Conservation (phyloP, 2,113 vertebrate genomes). For the Papio anubis region DNA sequence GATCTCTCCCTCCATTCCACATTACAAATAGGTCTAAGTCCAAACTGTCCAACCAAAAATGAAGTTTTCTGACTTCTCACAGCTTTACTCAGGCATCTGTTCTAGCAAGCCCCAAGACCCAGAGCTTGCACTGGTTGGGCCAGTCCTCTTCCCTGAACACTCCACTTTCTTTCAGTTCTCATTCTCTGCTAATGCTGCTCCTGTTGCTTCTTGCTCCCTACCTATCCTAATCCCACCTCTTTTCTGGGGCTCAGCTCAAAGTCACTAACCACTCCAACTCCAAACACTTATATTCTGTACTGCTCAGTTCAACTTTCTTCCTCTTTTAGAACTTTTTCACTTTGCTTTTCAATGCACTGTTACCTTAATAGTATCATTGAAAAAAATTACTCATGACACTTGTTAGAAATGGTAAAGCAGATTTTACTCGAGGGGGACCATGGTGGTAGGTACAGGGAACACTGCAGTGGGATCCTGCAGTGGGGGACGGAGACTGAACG, state of each 20-base stretch:
- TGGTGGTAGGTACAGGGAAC: not conserved
- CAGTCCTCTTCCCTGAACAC: not conserved
- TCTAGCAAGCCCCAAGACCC: not conserved
- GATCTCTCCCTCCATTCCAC: not conserved
- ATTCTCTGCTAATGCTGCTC: not conserved
- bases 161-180: not conserved
- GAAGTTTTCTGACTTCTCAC: not conserved
- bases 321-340: not conserved
- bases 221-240: not conserved
- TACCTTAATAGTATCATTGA: not conserved
- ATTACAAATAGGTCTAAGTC: not conserved
- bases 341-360: not conserved
- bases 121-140: too few relatives aligned
- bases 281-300: not conserved
- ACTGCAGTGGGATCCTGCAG: not conserved
- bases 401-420: not conserved
- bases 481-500: too few relatives aligned
- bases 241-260: not conserved
- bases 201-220: not conserved
- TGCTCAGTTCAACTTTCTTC: not conserved
- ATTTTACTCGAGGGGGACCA: not conserved
- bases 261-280: not conserved
- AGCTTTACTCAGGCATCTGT: not conserved
- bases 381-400: not conserved
- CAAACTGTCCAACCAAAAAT: not conserved